Conservation (phyloP, 1,140 invertebrate species). For the Habropoda laboriosa region DNA sequence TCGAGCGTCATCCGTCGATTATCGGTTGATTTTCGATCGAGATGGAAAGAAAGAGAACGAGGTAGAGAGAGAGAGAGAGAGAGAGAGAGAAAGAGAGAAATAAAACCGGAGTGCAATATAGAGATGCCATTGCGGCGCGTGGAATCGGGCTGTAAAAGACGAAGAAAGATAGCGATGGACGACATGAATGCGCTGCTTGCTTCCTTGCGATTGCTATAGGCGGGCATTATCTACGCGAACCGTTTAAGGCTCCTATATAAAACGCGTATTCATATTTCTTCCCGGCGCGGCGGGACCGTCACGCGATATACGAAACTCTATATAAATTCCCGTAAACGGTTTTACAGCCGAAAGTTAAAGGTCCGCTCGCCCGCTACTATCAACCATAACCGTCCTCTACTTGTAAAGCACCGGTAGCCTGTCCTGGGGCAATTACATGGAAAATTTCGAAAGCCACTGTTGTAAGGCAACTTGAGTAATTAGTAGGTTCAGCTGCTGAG, state of each 20-base stretch:
- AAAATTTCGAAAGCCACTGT: background rate
- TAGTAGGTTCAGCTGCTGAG: too few relatives aligned
- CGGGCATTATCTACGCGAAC: slow-evolving; percentile 64
- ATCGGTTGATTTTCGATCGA: slow-evolving; percentile 37
- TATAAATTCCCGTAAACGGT: slow-evolving; percentile 76
- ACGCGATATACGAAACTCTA: slow-evolving; percentile 65
- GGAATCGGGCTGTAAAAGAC: slow-evolving; percentile 48
- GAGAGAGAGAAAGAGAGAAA: too few relatives aligned
- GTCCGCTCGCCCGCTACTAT: slow-evolving; percentile 46
- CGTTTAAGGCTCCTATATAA: slow-evolving; percentile 72
- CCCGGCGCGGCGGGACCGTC: slow-evolving; percentile 24
- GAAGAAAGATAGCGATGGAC: slow-evolving; percentile 63
- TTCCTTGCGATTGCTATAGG: slow-evolving; percentile 29
- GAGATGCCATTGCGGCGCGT: slow-evolving; percentile 45
- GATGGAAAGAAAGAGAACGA: too few relatives aligned
- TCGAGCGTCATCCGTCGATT: slow-evolving; percentile 20
- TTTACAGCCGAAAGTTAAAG: slow-evolving; percentile 71
- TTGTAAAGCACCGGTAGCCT: slow-evolving; percentile 45
- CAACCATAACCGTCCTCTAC: slow-evolving; percentile 59
- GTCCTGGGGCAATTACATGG: background rate
- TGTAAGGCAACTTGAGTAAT: too few relatives aligned
- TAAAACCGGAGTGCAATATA: slow-evolving; percentile 35
- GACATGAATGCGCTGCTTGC: slow-evolving; percentile 49
- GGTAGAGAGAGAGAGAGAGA: too few relatives aligned
- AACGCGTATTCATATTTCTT: slow-evolving; percentile 75